phyloP scores from a whole-genome alignment of 1,140 invertebrate genomes.

The Spodoptera frugiperda region DNA sequence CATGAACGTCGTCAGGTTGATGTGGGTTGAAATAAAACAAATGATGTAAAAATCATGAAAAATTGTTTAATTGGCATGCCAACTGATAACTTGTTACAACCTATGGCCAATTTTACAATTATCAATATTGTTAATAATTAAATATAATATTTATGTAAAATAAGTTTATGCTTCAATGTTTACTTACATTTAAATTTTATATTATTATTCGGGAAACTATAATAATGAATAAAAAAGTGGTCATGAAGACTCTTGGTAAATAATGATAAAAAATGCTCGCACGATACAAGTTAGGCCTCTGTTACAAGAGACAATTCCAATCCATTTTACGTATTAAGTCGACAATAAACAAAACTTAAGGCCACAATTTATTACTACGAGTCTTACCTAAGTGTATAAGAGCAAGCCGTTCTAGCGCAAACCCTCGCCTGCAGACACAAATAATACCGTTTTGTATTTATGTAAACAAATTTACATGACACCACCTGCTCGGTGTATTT shows the following conservation, averaged over 20 bases:
- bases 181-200: constrained; percentile 85
- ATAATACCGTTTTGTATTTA: constrained; percentile 51
- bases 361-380: constrained; percentile 82
- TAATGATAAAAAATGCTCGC: constrained; percentile 53
- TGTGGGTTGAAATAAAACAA: constrained; percentile 73
- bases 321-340: constrained; percentile 57
- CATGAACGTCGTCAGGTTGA: too few relatives aligned
- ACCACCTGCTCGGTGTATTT: constrained; percentile 63
- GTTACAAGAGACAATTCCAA: constrained; percentile 45
- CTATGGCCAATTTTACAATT: constrained; percentile 85
- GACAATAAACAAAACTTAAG: constrained; percentile 74
- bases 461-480: constrained; percentile 63
- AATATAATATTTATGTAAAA: constrained; percentile 86
- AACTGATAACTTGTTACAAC: constrained; percentile 86
- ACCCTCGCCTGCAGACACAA: constrained; percentile 38
- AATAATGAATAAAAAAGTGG: constrained; percentile 73
- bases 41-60: constrained; percentile 84
- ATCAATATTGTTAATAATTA: constrained; percentile 86
- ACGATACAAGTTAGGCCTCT: constrained; percentile 48
- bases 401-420: constrained; percentile 60
- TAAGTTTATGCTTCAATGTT: constrained; percentile 85
- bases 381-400: constrained; percentile 74
- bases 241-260: constrained; percentile 75
- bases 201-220: constrained; percentile 84
- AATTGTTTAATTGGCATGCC: constrained; percentile 86